phyloP scores from a whole-genome alignment of 2,888 invertebrate species.

The Oxyteleia sp. region DNA sequence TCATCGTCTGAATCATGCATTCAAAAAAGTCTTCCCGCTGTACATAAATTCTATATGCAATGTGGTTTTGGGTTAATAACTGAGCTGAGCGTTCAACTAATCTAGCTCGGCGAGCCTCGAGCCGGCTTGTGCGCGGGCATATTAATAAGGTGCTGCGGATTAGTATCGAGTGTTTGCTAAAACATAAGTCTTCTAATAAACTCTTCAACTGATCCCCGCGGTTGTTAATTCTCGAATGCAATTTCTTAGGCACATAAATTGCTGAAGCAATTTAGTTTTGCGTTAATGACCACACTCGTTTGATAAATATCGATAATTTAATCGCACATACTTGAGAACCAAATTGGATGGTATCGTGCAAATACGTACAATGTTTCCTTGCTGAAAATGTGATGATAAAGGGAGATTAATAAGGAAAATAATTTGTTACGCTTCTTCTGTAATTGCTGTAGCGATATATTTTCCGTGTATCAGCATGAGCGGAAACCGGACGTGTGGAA shows the following conservation, averaged over 20 bases:
- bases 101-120: too few species aligned
- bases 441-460: conserved; percentile 62
- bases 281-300: conserved; percentile 30
- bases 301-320: conserved; percentile 48
- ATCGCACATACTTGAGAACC: conserved; percentile 19
- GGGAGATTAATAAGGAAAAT: conserved; percentile 49
- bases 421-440: conserved; percentile 67
- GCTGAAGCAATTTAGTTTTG: conserved; percentile 24
- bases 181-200: not conserved
- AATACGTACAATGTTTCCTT: conserved; percentile 31
- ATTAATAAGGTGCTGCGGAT: not conserved
- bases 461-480: conserved; percentile 46
- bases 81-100: not conserved
- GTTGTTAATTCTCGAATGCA: conserved; percentile 22
- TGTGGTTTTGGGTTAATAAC: not conserved
- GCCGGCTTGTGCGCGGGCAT: not conserved
- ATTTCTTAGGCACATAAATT: conserved; percentile 30
- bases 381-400: conserved; percentile 34
- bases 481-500: conserved; percentile 56
- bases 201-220: not conserved
- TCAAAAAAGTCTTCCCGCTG: conserved; percentile 20
- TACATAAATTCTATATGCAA: conserved; percentile 3
- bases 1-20: not conserved
- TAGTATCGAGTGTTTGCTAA: not conserved
- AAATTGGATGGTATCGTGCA: conserved; percentile 18